Evolutionary conservation across 2,888 invertebrate genomes (phyloP).

Genomic region (Caenorhabditis wallacei): DNA sequence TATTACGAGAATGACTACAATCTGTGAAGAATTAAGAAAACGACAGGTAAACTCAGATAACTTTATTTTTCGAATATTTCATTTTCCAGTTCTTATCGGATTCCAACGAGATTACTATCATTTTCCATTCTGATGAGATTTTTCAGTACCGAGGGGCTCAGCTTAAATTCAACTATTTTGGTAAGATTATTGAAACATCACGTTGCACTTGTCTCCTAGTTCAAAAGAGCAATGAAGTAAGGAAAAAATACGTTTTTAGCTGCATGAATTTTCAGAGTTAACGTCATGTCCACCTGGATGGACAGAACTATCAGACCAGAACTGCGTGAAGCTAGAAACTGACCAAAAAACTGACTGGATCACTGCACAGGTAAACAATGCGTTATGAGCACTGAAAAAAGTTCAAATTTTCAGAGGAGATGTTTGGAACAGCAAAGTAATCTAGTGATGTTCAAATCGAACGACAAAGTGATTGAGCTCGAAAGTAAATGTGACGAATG

Average conservation of each 20-base stretch:
- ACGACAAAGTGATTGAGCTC: slow-evolving; percentile 15
- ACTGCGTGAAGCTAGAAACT: slow-evolving; percentile 30
- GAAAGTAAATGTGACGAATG: slow-evolving; percentile 10
- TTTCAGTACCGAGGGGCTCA: slow-evolving; percentile 53
- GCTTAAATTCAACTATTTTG: slow-evolving; percentile 50
- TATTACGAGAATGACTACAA: slow-evolving; percentile 5
- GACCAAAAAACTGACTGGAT: slow-evolving; percentile 49
- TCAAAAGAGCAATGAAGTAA: too few species aligned
- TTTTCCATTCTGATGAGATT: slow-evolving; percentile 56
- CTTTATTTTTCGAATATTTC: neutral
- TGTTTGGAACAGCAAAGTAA: slow-evolving; percentile 50
- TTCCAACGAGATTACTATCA: slow-evolving; percentile 29
- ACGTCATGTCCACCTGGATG: slow-evolving; percentile 50
- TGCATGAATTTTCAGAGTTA: slow-evolving; percentile 23
- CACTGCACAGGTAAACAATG: slow-evolving; percentile 43
- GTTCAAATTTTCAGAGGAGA: slow-evolving; percentile 19
- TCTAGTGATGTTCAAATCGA: slow-evolving; percentile 3
- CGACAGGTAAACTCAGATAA: slow-evolving; percentile 34
- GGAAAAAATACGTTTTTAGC: neutral
- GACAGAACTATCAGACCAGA: slow-evolving; percentile 20
- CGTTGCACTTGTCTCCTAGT: neutral
- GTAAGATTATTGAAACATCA: slow-evolving; percentile 31
- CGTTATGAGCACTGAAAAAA: too few species aligned
- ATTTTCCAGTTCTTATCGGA: slow-evolving; percentile 50
- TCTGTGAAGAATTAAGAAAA: slow-evolving; percentile 35